Evolutionary conservation across 1,140 invertebrate genomes (phyloP), one percentile per base, ranked within the genome.

Genomic region (Dendrolimus kikuchii): DNA sequence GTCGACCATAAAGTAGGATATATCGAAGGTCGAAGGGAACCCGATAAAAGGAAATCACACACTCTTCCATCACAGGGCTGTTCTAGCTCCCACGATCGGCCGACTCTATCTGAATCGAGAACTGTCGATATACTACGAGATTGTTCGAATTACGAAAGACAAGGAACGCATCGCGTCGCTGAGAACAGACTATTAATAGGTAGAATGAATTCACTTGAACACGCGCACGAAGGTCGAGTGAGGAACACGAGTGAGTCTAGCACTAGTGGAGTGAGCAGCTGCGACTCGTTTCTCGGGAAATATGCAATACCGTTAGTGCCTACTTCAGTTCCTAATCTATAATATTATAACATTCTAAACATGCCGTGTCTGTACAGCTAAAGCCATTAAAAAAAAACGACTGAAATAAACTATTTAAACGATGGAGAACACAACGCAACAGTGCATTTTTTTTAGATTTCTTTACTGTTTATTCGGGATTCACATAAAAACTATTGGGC

Each of bases 191-290:
- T 77, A 23, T n/a, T 73, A 23, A 64, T 80, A 9, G 74, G 69
- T 2, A 76, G 85, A 53, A 78, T 83, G 66, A 84, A 80, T 51
- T 85, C 81, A 0, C 53, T 83, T 8, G 86, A 88, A 7, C 74
- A 86, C 51, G 74, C 86, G 43, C 75, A 88, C 38, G 86, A 90
- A 55, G 88, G 89, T 1, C 62, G 87, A 40, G 78, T 82, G n/a
- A 77, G 87, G 51, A 86, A 88, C 46, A 88, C 91, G 57, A 94
- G 93, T 8, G 93, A 95, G 70, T 93, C 92, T 0, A 94, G 92
- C 57, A 93, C 92, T 2, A 94, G 93, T 62, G 93, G 93, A 38
- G 90, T 94, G 5, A 93, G 93, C 82, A 94, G 93, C 44, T 93
- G 91, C 69, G 93, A 95, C 75, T 94, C 93, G 0, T 90, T 91